Percentiles rank a stretch among this genome's conserved stretches.
These are phyloP conservation scores for Himalopsyche japonica DNA, from an alignment of 2,888 invertebrate genomes.

Conservation along the genomic window DNA sequence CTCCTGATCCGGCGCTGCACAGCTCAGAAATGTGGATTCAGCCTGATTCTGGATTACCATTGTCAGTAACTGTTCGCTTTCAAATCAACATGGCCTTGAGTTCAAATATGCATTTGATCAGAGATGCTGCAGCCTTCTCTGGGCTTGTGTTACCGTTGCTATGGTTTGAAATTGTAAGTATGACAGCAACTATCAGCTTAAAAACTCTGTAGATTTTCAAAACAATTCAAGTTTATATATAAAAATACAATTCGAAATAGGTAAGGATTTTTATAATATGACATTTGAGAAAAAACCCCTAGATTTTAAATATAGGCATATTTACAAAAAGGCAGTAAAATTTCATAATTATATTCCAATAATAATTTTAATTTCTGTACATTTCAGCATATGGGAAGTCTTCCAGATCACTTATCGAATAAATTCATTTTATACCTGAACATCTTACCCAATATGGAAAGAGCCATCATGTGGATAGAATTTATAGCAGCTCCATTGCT, in stretches of 20 bases:
- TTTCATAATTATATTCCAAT: too few species aligned
- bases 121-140: conserved; percentile 68
- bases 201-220: too few species aligned
- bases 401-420: conserved; percentile 64
- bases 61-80: conserved; percentile 77
- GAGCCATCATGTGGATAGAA: conserved; percentile 60
- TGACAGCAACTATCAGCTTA: background rate
- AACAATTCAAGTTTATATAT: too few species aligned
- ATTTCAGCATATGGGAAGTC: conserved; percentile 69
- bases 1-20: conserved; percentile 68
- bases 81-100: conserved; percentile 87
- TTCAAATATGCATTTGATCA: conserved; percentile 64
- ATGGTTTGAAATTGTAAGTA: conserved; percentile 90
- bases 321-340: too few species aligned
- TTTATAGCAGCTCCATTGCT: conserved; percentile 58
- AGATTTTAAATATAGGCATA: too few species aligned
- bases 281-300: too few species aligned
- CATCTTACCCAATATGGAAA: conserved; percentile 67
- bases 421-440: conserved; percentile 76
- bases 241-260: too few species aligned
- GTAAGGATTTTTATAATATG: too few species aligned
- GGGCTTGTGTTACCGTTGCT: conserved; percentile 77
- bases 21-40: conserved; percentile 75
- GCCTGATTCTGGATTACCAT: conserved; percentile 78
- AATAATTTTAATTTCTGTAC: background rate